Evolutionary conservation across 1,140 invertebrate genomes (phyloP).

Genomic region (Schlechtendalia chinensis): DNA sequence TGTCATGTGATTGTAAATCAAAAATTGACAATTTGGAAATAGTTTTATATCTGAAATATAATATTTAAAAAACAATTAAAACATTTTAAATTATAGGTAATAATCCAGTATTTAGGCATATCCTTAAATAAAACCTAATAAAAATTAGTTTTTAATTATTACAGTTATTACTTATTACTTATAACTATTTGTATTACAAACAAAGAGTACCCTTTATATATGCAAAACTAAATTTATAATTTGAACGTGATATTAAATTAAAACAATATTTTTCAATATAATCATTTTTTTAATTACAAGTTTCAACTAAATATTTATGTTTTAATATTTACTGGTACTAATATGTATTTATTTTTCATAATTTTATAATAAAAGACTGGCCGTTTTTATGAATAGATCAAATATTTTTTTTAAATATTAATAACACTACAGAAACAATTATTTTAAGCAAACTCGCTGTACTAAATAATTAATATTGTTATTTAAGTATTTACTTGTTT

Average conservation of each 20-base stretch:
- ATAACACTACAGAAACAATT: no score
- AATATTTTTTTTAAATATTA: no score
- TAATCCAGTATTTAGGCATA: slow-evolving; percentile 1
- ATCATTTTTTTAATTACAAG: background rate
- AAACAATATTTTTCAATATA: background rate
- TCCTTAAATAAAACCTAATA: background rate
- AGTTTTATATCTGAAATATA: background rate
- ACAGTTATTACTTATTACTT: background rate
- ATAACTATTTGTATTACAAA: no score
- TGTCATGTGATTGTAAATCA: background rate
- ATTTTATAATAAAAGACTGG: no score
- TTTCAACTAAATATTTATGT: background rate
- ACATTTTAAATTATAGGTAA: slow-evolving; percentile 25
- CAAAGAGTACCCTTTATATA: no score
- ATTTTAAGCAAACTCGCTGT: no score
- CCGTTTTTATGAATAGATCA: no score
- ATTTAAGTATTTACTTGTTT: no score
- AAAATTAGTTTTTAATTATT: slow-evolving; percentile 19
- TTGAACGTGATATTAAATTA: background rate
- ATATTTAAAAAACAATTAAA: slow-evolving; percentile 23
- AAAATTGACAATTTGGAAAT: background rate
- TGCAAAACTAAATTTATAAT: background rate
- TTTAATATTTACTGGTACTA: no score
- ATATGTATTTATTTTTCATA: no score
- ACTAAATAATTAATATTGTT: no score